Percentiles rank a stretch among this genome's conserved stretches.
Evolutionary conservation across 2,797 vertebrate genomes (phyloP).

Genomic region (Cynopterus sphinx): DNA sequence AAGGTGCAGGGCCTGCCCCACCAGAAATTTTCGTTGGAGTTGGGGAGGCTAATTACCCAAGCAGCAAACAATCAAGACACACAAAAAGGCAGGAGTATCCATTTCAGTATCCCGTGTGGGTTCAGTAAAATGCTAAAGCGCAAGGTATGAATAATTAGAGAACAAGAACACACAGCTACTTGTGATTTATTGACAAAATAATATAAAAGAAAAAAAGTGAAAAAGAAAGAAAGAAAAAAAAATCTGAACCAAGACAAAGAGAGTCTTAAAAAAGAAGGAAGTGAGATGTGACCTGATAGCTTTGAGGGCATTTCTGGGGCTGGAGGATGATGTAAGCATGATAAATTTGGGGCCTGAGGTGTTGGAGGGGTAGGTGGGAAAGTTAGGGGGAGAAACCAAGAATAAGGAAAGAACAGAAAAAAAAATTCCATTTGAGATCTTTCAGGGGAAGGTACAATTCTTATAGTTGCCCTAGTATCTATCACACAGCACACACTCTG

Average conservation of each 20-base stretch:
- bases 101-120: constrained; percentile 6
- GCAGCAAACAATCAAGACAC: neutral
- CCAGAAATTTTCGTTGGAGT: neutral
- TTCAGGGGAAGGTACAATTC: constrained; percentile 2
- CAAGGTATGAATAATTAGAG: constrained; percentile 8
- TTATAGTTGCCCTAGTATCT: neutral
- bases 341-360: neutral
- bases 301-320: neutral
- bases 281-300: neutral
- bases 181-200: constrained; percentile 8
- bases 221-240: neutral
- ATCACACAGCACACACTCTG: neutral
- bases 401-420: neutral
- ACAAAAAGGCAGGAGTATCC: neutral
- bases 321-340: neutral
- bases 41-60: neutral
- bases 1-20: neutral
- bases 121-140: neutral
- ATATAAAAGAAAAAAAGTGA: neutral
- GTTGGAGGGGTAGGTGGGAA: neutral
- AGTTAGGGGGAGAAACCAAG: neutral
- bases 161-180: constrained; percentile 29
- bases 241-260: constrained; percentile 10
- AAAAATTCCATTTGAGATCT: constrained; percentile 6
- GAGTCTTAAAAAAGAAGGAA: constrained; percentile 2